Evolutionary conservation across 2,113 vertebrate genomes (phyloP).

Genomic region (Oenanthe melanoleuca): DNA sequence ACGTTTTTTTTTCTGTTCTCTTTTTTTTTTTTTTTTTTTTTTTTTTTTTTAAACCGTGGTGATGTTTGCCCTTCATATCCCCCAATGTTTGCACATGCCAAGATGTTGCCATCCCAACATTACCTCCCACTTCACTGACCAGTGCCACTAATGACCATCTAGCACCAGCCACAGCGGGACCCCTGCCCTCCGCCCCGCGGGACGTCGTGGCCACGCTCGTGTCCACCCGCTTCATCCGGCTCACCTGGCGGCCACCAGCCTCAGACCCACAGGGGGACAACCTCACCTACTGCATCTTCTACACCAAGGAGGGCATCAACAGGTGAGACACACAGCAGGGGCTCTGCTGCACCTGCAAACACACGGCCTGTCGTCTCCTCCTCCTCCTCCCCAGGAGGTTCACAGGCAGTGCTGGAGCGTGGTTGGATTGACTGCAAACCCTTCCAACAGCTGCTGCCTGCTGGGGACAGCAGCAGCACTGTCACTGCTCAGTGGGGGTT

Average conservation of each 20-base stretch:
- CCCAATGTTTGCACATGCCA: conserved; percentile 87
- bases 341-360: not conserved
- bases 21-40: conserved; percentile 86
- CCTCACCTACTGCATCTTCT: conserved; percentile 95
- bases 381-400: no score
- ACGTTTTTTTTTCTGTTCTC: conserved; percentile 86
- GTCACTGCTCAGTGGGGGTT: not conserved
- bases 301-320: conserved; percentile 89
- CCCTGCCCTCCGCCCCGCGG: conserved; percentile 89
- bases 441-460: not conserved
- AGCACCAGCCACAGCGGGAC: conserved; percentile 93
- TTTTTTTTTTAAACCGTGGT: conserved; percentile 82
- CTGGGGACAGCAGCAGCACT: not conserved
- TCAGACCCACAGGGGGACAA: conserved; percentile 92
- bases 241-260: conserved; percentile 93
- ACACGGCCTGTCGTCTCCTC: not conserved
- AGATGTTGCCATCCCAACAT: conserved; percentile 96
- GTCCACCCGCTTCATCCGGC: conserved; percentile 97
- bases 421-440: not conserved
- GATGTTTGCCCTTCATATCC: conserved; percentile 81
- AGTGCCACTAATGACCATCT: conserved; percentile 99
- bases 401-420: fast-evolving
- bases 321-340: conserved; percentile 73
- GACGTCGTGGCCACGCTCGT: conserved; percentile 97
- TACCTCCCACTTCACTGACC: conserved; percentile 98